These are phyloP conservation scores for Macrotus californicus DNA, from an alignment of 2,113 vertebrate species.

Conservation along the genomic window DNA sequence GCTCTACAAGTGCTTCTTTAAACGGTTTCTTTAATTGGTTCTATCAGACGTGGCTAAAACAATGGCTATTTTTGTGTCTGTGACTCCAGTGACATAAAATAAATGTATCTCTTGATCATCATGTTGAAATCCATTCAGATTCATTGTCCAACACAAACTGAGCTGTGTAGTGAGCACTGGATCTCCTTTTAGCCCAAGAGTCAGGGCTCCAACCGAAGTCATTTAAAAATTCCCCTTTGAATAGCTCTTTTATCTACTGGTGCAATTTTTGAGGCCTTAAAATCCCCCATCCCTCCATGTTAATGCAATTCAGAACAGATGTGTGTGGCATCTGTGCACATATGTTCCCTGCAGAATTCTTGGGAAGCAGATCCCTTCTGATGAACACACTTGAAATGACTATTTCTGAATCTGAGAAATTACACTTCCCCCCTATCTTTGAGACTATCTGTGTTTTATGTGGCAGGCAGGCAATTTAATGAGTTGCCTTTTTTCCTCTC, in stretches of 20 bases:
- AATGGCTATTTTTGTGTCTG: neutral
- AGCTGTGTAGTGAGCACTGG: neutral
- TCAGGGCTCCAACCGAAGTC: neutral
- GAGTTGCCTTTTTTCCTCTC: constrained; percentile 31
- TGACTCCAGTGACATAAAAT: neutral
- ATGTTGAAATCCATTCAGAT: neutral
- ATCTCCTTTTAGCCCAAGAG: neutral
- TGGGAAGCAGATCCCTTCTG: neutral
- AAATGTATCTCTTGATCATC: neutral
- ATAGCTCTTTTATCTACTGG: neutral
- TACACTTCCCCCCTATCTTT: neutral
- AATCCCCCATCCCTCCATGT: neutral
- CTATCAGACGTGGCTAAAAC: neutral
- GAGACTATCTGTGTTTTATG: neutral
- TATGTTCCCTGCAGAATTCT: neutral
- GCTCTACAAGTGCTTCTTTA: neutral
- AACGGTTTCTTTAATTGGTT: neutral
- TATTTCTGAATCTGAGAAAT: constrained; percentile 20
- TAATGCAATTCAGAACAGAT: constrained; percentile 42
- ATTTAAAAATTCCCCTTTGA: neutral
- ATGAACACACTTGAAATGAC: neutral
- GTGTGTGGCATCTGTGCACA: constrained; percentile 6
- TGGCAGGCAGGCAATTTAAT: neutral
- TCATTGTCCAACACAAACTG: neutral
- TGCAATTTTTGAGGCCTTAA: constrained; percentile 35